These are phyloP conservation scores for Epinephelus coioides DNA, from an alignment of 2,797 vertebrate genomes.

Conservation along the genomic window DNA sequence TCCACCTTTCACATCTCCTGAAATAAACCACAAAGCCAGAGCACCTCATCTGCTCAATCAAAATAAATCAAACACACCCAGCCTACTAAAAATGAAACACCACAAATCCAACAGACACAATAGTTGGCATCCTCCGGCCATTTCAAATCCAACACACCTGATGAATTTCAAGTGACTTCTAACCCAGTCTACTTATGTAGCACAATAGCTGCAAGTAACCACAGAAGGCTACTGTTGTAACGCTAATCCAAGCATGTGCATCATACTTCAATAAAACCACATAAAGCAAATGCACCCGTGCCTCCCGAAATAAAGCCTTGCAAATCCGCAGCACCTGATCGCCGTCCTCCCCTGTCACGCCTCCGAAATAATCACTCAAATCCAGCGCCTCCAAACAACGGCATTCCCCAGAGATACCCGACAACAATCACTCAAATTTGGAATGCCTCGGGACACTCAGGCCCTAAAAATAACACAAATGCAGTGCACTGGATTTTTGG, in stretches of 20 bases:
- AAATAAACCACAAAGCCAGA: constrained; percentile 40
- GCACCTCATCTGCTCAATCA: constrained; percentile 18
- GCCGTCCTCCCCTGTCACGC: not conserved
- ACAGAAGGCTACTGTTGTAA: not conserved
- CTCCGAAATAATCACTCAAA: constrained; percentile 48
- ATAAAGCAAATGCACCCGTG: constrained; percentile 32
- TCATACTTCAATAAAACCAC: constrained; percentile 18
- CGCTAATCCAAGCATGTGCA: constrained; percentile 34
- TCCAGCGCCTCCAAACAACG: constrained; percentile 9
- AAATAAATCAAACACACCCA: constrained; percentile 34
- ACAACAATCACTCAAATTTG: constrained; percentile 37
- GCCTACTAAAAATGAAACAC: constrained; percentile 29
- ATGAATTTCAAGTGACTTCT: constrained; percentile 1
- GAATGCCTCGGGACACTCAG: constrained; percentile 32
- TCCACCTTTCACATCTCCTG: constrained; percentile 41
- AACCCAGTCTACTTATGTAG: not conserved
- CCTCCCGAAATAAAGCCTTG: constrained; percentile 35
- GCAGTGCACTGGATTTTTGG: constrained; percentile 31
- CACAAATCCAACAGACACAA: constrained; percentile 38
- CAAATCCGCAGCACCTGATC: constrained; percentile 55
- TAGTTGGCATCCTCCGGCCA: not conserved
- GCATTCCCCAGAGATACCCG: constrained; percentile 46
- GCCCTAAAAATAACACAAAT: constrained; percentile 57
- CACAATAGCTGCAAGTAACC: constrained; percentile 7
- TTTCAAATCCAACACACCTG: constrained; percentile 30